Evolutionary conservation across 1,140 invertebrate species (phyloP), one percentile per base, ranked within the genome.

Genomic region (Danaus melanippus): DNA sequence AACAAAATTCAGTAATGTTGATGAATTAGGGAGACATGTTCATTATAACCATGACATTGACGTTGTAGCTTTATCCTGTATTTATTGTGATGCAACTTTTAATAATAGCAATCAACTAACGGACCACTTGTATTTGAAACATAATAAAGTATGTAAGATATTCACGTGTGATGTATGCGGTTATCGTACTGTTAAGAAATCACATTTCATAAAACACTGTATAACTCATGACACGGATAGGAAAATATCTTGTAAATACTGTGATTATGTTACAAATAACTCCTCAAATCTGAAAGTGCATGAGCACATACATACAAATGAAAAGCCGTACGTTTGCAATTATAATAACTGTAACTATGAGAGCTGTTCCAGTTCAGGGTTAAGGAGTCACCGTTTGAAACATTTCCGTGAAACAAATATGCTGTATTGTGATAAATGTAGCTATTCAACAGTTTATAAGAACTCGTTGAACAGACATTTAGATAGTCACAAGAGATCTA

Each of bases 211-310:
- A 11, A 67, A 76, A 17, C 76, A 78, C 45, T 41, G 44, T 45
- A 63, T 66, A n/a, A 71, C 56, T 11, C 76, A 79, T 64, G 15
- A 8, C 2, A 7, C 10, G 9, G 39, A 53, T 11, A 71, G 64
- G 52, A 50, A 17, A 11, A 46, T 50, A 10, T 63, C 66, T 48
- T 79, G 76, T 54, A 42, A 56, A 8, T 56, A 46, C n/a, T 79
- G 76, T 56, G 65, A 71, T 55, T 79, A 79, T 53, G 44, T 56
- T n/a, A 79, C 76, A n/a, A 73, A 66, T 56, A 61, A 73, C 55
- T 54, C 21, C 46, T 56, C 64, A 5, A 79, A 79, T 63, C 64
- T 79, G 8, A 71, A 60, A 46, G 67, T 68, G 42, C 76, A 79
- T 61, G 56, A 69, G 46, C 50, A 55, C 17, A 74, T 69, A 46